Evolutionary conservation across 1,140 invertebrate genomes (phyloP).

Genomic region (Drosophila pruinosa): DNA sequence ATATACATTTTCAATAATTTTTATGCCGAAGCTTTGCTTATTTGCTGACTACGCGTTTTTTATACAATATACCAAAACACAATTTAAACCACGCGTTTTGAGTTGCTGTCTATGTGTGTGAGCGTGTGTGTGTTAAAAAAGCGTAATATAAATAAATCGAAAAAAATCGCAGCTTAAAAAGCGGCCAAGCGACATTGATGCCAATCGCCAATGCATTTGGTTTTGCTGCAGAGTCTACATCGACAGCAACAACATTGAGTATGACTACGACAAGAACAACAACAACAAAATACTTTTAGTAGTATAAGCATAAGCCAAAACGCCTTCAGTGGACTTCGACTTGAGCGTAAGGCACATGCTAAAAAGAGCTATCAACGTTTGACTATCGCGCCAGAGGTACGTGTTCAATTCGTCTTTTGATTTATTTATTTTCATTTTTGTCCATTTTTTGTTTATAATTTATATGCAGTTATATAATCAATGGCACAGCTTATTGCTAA

Average conservation of each 20-base stretch:
- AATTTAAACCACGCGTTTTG: conserved; percentile 64
- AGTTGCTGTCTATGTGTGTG: conserved; percentile 38
- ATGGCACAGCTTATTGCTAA: conserved; percentile 21
- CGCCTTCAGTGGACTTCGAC: conserved; percentile 66
- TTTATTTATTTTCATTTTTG: conserved; percentile 52
- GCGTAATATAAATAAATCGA: conserved; percentile 38
- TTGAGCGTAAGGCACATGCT: conserved; percentile 38
- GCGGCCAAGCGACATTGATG: conserved; percentile 78
- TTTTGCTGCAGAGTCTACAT: conserved; percentile 47
- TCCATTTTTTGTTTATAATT: conserved; percentile 23
- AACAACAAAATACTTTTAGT: conserved; percentile 11
- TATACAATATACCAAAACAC: conserved; percentile 28
- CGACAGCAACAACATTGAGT: conserved; percentile 21
- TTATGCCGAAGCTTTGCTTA: conserved; percentile 21
- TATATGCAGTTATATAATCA: conserved; percentile 29
- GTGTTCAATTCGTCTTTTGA: conserved; percentile 68
- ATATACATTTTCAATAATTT: conserved; percentile 62
- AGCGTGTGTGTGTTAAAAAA: conserved; percentile 29
- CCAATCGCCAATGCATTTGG: conserved; percentile 63
- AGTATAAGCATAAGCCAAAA: conserved; percentile 48
- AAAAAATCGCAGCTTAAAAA: conserved; percentile 52
- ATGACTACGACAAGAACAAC: conserved; percentile 6
- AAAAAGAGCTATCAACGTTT: conserved; percentile 65
- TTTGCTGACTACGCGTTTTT: conserved; percentile 66
- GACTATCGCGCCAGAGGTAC: conserved; percentile 56